Evolutionary conservation across 2,797 vertebrate species (phyloP).

Genomic region (Eulemur coronatus): DNA sequence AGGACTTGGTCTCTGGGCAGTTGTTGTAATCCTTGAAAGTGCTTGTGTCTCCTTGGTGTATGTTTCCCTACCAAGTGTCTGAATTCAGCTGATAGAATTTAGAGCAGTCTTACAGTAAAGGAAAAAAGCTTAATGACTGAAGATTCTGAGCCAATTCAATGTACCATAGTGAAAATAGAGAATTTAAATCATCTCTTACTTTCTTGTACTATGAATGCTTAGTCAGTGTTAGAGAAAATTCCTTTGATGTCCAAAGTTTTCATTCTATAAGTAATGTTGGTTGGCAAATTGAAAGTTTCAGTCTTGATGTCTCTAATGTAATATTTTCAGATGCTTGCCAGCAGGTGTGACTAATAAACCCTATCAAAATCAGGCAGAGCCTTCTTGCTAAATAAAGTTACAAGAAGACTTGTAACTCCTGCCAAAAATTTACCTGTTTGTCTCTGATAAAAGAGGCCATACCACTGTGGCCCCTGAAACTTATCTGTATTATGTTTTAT

Average conservation of each 20-base stretch:
- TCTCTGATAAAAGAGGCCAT: neutral
- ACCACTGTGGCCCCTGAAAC: neutral
- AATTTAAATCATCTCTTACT: neutral
- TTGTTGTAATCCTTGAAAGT: neutral
- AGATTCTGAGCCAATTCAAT: neutral
- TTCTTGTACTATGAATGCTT: neutral
- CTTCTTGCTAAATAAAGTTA: neutral
- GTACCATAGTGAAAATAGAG: neutral
- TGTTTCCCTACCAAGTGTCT: neutral
- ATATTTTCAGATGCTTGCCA: neutral
- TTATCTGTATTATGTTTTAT: neutral
- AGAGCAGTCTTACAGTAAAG: neutral
- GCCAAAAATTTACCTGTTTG: neutral
- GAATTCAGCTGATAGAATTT: neutral
- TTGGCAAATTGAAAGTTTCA: conserved; percentile 2
- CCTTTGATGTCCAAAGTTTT: neutral
- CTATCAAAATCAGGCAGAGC: neutral
- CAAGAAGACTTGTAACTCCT: neutral
- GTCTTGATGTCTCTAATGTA: neutral
- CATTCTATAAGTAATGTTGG: neutral
- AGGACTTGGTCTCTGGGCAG: neutral
- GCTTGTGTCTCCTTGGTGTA: neutral
- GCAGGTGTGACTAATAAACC: neutral
- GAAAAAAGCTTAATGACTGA: neutral
- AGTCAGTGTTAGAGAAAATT: neutral